Conservation (phyloP, 2,113 vertebrate genomes). For the Silurus meridionalis region DNA sequence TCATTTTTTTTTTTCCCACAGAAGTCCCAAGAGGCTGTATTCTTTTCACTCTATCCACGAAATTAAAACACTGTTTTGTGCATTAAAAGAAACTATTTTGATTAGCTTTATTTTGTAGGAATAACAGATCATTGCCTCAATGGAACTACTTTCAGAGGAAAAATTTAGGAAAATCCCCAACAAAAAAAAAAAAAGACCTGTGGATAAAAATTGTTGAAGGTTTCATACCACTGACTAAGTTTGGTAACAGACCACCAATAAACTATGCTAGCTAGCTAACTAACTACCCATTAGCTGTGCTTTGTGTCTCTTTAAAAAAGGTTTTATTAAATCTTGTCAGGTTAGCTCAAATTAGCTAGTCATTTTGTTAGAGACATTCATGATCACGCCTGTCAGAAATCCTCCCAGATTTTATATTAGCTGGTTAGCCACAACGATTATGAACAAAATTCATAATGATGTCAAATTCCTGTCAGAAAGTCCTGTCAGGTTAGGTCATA, state of each 20-base stretch:
- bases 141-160: not conserved
- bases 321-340: not conserved
- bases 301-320: not conserved
- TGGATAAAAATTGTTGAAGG: not conserved
- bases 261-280: not conserved
- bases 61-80: not conserved
- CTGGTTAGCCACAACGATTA: not conserved
- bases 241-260: not conserved
- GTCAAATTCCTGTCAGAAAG: not conserved
- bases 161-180: not conserved
- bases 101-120: not conserved
- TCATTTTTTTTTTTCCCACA: not conserved
- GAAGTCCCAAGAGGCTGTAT: not conserved
- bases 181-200: not conserved
- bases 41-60: not conserved
- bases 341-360: not conserved
- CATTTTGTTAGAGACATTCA: not conserved
- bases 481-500: not conserved
- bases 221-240: not conserved
- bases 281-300: not conserved
- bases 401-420: not conserved
- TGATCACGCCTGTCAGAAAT: not conserved
- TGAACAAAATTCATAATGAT: not conserved
- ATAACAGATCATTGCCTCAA: not conserved
- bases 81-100: not conserved